Evolutionary conservation across 2,113 vertebrate genomes (phyloP).

Genomic region (Pelmatolapia mariae): DNA sequence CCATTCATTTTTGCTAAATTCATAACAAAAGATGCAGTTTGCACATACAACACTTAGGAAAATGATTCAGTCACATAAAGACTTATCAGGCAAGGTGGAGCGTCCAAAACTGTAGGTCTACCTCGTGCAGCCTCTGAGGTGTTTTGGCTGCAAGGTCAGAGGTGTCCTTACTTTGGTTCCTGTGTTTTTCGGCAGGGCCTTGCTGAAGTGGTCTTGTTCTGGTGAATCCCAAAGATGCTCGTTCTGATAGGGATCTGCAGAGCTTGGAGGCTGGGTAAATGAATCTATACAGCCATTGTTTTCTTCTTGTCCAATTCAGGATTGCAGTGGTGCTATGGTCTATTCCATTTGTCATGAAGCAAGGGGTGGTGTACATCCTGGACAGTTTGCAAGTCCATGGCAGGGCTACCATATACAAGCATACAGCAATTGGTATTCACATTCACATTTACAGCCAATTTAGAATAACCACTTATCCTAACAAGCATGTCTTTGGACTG

Average conservation of each 20-base stretch:
- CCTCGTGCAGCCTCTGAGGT: not conserved
- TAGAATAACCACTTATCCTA: not conserved
- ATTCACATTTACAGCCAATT: not conserved
- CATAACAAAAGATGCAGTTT: not conserved
- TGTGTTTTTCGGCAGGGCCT: not conserved
- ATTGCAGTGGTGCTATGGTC: not conserved
- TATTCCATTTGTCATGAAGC: not conserved
- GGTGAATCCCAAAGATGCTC: not conserved
- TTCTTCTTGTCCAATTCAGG: not conserved
- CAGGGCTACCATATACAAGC: not conserved
- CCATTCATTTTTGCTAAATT: not conserved
- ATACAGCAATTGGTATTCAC: not conserved
- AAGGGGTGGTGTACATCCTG: not conserved
- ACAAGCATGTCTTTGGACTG: not conserved
- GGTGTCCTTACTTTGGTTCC: not conserved
- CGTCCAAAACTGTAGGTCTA: not conserved
- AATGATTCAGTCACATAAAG: not conserved
- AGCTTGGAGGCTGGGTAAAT: not conserved
- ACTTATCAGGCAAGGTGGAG: not conserved
- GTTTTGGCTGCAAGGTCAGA: too few species aligned
- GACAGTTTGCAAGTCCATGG: not conserved
- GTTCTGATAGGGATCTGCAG: not conserved
- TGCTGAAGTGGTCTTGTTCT: not conserved
- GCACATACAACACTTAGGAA: not conserved
- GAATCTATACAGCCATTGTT: not conserved